Evolutionary conservation across 2,888 invertebrate genomes (phyloP).

Genomic region (Baccha elongata): DNA sequence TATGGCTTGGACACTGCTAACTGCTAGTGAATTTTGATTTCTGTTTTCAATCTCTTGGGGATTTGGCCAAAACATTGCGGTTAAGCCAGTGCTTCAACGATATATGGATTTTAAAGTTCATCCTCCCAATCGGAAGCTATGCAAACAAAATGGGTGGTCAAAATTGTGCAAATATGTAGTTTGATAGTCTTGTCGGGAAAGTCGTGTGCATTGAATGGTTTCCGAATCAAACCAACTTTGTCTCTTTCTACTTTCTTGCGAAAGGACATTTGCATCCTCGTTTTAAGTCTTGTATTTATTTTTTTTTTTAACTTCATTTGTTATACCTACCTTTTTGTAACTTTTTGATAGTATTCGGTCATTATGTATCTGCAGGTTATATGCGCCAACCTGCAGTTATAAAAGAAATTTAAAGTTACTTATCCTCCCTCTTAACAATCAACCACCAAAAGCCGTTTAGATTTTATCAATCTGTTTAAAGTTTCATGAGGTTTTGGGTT

Average conservation of each 20-base stretch:
- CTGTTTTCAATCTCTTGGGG: slow-evolving; percentile 65
- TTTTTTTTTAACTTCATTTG: slow-evolving; percentile 11
- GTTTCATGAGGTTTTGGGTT: slow-evolving; percentile 33
- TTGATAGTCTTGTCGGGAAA: slow-evolving; percentile 27
- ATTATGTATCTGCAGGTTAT: background rate
- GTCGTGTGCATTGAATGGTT: slow-evolving; percentile 6
- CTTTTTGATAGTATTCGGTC: slow-evolving; percentile 21
- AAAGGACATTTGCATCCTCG: slow-evolving; percentile 26
- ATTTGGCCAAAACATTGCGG: slow-evolving; percentile 59
- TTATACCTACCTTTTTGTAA: slow-evolving; percentile 19
- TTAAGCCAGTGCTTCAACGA: slow-evolving; percentile 33
- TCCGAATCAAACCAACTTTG: slow-evolving; percentile 20
- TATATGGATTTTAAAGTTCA: slow-evolving; percentile 47
- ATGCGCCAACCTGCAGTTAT: slow-evolving; percentile 29
- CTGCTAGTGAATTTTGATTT: slow-evolving; percentile 64
- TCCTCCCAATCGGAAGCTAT: background rate
- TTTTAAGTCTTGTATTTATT: slow-evolving; percentile 32
- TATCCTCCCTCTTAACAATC: background rate
- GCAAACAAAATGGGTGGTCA: slow-evolving; percentile 40
- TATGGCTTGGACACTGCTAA: background rate
- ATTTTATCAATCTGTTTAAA: slow-evolving; percentile 62
- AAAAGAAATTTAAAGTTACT: slow-evolving; percentile 25
- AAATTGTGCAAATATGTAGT: slow-evolving; percentile 32
- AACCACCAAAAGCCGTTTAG: slow-evolving; percentile 42
- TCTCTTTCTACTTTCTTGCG: background rate